These are phyloP conservation scores for Yponomeuta plumbellus DNA, from an alignment of 2,888 invertebrate species.

Conservation along the genomic window DNA sequence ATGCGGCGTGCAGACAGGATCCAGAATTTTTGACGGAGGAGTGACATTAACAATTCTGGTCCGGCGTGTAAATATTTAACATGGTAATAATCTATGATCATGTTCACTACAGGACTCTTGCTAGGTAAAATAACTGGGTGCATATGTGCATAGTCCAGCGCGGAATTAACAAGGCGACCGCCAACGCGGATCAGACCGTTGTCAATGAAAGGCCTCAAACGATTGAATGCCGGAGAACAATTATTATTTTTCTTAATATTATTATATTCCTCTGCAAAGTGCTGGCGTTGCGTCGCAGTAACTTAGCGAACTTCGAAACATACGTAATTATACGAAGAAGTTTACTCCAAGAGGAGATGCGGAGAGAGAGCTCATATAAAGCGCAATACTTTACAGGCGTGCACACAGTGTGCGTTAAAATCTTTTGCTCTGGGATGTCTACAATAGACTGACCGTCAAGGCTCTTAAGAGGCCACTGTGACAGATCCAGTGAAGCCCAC, in stretches of 20 bases:
- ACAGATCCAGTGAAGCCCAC: too few species aligned
- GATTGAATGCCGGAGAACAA: neutral
- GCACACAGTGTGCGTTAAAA: too few species aligned
- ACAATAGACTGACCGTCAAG: too few species aligned
- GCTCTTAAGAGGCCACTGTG: too few species aligned
- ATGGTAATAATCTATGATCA: neutral
- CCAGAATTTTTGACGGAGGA: neutral
- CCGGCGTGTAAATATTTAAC: neutral
- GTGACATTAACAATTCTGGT: neutral
- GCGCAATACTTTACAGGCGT: too few species aligned
- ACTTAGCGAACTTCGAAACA: too few species aligned
- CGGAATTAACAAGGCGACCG: neutral
- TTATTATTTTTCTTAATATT: neutral
- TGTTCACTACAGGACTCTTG: neutral
- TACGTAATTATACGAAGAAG: too few species aligned
- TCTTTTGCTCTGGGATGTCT: too few species aligned
- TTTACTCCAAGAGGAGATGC: too few species aligned
- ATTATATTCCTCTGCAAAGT: neutral
- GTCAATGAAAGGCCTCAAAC: neutral
- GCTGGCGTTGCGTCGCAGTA: neutral
- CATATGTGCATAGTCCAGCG: neutral
- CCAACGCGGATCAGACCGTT: slow-evolving; percentile 3
- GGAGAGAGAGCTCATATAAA: too few species aligned
- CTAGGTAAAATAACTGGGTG: neutral
- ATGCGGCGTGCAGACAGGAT: neutral